These are phyloP conservation scores for Physella acuta DNA, from an alignment of 1,140 invertebrate genomes.

Conservation along the genomic window DNA sequence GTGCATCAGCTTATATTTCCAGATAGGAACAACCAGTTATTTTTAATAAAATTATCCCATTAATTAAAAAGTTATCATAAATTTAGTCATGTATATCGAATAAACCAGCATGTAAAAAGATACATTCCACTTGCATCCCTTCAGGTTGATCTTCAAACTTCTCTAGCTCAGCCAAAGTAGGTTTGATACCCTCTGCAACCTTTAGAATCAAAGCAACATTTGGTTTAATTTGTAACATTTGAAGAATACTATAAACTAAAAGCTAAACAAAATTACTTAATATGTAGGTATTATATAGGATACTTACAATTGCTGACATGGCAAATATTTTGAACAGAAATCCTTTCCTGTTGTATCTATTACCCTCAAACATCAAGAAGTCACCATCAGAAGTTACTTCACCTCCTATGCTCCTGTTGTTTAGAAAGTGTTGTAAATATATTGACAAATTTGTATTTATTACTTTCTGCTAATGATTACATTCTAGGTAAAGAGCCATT, in stretches of 20 bases:
- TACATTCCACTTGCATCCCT: conserved; percentile 79
- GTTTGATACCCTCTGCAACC: conserved; percentile 89
- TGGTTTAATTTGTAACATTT: background rate
- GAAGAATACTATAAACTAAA: background rate
- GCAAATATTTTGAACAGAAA: conserved; percentile 96
- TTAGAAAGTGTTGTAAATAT: too few species aligned
- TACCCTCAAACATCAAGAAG: conserved; percentile 94
- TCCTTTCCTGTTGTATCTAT: conserved; percentile 88
- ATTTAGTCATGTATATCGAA: too few species aligned
- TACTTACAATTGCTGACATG: conserved; percentile 80
- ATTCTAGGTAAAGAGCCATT: too few species aligned
- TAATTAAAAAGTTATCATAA: too few species aligned
- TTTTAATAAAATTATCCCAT: background rate
- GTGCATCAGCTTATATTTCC: background rate
- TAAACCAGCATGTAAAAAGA: too few species aligned
- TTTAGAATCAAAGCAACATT: conserved; percentile 40
- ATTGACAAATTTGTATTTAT: too few species aligned
- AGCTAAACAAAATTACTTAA: too few species aligned
- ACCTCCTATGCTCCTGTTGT: conserved; percentile 79
- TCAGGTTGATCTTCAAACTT: conserved; percentile 89
- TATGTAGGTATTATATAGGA: too few species aligned
- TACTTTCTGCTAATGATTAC: too few species aligned
- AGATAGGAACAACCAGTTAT: background rate
- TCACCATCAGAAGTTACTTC: conserved; percentile 95
- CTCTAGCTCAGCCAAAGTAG: conserved; percentile 90